Percentiles rank a stretch among this genome's conserved stretches.
Evolutionary conservation across 2,888 invertebrate species (phyloP).

Genomic region (Resseliella maxima): DNA sequence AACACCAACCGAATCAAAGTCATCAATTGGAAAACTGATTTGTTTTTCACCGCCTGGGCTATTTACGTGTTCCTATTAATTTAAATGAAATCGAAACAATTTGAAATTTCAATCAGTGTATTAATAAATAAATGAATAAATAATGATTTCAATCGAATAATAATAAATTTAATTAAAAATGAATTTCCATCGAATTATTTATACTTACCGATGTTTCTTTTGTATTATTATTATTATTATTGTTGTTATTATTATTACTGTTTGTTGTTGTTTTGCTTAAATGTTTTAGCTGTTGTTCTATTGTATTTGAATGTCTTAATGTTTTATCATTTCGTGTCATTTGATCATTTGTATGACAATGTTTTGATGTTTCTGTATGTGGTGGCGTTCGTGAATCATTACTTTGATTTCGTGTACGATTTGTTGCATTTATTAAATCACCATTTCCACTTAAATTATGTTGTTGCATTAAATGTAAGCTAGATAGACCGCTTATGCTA

Average conservation of each 20-base stretch:
- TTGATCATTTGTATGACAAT: neutral
- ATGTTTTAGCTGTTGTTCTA: constrained; percentile 63
- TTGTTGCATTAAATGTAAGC: constrained; percentile 60
- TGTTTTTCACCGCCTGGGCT: constrained; percentile 72
- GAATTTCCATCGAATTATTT: neutral
- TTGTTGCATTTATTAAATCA: constrained; percentile 59
- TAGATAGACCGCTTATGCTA: constrained; percentile 61
- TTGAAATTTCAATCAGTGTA: too few species aligned
- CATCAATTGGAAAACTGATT: constrained; percentile 73
- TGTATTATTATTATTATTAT: constrained; percentile 61
- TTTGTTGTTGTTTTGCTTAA: constrained; percentile 63
- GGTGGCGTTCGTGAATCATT: constrained; percentile 21
- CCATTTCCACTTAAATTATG: constrained; percentile 13
- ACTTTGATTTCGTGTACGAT: constrained; percentile 55
- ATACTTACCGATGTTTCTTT: constrained; percentile 60
- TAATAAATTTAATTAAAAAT: too few species aligned
- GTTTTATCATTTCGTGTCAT: constrained; percentile 60
- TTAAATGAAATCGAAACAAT: constrained; percentile 61
- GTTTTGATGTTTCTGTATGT: constrained; percentile 15
- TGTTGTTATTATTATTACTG: constrained; percentile 62
- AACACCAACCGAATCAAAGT: constrained; percentile 71
- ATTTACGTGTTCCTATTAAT: constrained; percentile 67
- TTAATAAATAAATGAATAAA: too few species aligned
- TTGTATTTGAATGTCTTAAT: constrained; percentile 60
- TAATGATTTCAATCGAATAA: too few species aligned